Evolutionary conservation across 2,113 vertebrate genomes (phyloP), one percentile per base, ranked within the genome.

Genomic region (Pelusios castaneus): DNA sequence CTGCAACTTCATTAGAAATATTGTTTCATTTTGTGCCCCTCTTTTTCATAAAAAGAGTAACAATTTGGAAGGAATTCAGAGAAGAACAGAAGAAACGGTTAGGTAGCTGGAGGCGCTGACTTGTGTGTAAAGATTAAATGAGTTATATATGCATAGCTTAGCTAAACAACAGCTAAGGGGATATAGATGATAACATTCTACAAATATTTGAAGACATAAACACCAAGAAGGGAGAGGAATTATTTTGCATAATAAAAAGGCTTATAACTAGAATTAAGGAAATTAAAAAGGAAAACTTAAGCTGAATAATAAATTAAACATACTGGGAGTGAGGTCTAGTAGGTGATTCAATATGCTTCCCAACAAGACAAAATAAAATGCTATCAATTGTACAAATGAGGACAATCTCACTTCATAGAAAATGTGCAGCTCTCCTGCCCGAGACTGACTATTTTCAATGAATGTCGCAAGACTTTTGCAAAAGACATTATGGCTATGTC

Each of bases 401-500:
- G 84, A 80, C 80, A 78, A 60, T 31, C 58, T 34, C 45, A 8
- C 29, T 10, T 73, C 63, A 6, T 67, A 77, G n/a, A 52, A 91
- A 77, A 75, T 3, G 2, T 6, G 27, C 47, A n/a, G 45, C 38
- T 34, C 80, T 41, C 31, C 5, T 58, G 82, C 43, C 31, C 80
- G 73, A 24, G 52, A 43, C 47, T 38, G n/a, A 43, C 47, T 38
- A 31, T n/a, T 27, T 80, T 27, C 52, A 67, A 21, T 87, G 38
- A 38, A 45, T 19, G 16, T 25, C 22, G 19, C 25, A 70, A 84
- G 76, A 5, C 1, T 80, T 77, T 67, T 56, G 41, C 54, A 84
- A 51, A 10, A 49, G 4, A 0, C 0, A 52, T 29, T 84, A 47
- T n/a, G n/a, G n/a, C n/a, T n/a, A n/a, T n/a, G n/a, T n/a, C n/a